Evolutionary conservation across 2,113 vertebrate species (phyloP).

Genomic region (Corvus cornix): DNA sequence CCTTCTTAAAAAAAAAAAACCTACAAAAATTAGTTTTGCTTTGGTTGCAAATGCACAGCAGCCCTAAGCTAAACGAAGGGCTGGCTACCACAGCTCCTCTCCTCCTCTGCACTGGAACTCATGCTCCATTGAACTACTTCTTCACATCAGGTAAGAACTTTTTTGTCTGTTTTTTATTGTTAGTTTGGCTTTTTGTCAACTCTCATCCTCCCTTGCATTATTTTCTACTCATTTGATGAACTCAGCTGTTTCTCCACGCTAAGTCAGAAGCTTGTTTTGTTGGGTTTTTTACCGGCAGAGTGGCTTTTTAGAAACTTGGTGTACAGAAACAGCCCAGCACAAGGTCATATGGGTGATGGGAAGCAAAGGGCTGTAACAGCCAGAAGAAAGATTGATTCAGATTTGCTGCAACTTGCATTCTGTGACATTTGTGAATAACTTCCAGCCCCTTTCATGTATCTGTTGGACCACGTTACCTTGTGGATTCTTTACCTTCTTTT

Average conservation of each 20-base stretch:
- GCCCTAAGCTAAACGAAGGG: not conserved
- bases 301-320: not conserved
- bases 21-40: not conserved
- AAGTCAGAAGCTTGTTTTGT: not conserved
- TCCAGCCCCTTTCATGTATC: not conserved
- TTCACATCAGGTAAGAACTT: not conserved
- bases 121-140: not conserved
- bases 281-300: not conserved
- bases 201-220: not conserved
- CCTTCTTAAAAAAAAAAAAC: accelerated
- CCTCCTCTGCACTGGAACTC: not conserved
- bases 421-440: not conserved
- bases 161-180: not conserved
- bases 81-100: not conserved
- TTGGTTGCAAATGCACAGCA: not conserved
- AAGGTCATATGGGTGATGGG: not conserved
- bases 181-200: not conserved
- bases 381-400: not conserved
- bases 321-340: not conserved
- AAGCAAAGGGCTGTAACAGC: not conserved
- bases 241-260: not conserved
- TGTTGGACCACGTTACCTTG: not conserved
- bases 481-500: not conserved
- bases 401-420: not conserved
- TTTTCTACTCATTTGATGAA: not conserved